These are phyloP conservation scores for Cyanocitta stelleri DNA, from an alignment of 2,113 vertebrate species.

Conservation along the genomic window DNA sequence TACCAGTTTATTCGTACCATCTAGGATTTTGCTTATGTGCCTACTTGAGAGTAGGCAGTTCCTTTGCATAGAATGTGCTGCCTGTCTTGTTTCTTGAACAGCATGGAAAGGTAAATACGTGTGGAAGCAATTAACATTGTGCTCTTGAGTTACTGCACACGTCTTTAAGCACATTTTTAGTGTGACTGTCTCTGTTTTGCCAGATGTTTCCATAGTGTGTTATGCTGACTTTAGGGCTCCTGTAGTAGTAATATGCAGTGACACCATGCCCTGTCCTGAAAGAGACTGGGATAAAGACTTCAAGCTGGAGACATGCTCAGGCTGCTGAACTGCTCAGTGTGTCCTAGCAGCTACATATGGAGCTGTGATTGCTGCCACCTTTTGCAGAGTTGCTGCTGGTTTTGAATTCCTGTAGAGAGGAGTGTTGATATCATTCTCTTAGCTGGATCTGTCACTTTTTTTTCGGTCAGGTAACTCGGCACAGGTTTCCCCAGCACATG, in stretches of 20 bases:
- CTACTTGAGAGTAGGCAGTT: background rate
- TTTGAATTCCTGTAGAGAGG: background rate
- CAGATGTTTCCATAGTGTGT: background rate
- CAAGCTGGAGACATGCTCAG: background rate
- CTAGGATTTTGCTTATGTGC: background rate
- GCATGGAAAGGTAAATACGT: background rate
- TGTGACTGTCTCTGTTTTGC: background rate
- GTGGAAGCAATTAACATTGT: background rate
- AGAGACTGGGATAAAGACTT: background rate
- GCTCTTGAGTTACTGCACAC: background rate
- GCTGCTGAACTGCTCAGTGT: background rate
- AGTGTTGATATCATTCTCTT: background rate
- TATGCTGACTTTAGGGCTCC: background rate
- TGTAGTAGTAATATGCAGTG: background rate
- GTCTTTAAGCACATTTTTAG: background rate
- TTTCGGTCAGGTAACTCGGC: background rate
- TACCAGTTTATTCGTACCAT: background rate
- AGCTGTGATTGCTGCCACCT: background rate
- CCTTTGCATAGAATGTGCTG: background rate
- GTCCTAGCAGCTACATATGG: background rate
- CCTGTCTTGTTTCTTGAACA: background rate
- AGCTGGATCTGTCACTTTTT: background rate
- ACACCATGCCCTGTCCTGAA: background rate
- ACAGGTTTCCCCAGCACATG: background rate
- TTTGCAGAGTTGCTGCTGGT: background rate